A percentile compares a stretch with the other conserved stretches of the same genome.
Evolutionary conservation across 2,797 vertebrate genomes (phyloP).

Genomic region (Cossypha polioptera): DNA sequence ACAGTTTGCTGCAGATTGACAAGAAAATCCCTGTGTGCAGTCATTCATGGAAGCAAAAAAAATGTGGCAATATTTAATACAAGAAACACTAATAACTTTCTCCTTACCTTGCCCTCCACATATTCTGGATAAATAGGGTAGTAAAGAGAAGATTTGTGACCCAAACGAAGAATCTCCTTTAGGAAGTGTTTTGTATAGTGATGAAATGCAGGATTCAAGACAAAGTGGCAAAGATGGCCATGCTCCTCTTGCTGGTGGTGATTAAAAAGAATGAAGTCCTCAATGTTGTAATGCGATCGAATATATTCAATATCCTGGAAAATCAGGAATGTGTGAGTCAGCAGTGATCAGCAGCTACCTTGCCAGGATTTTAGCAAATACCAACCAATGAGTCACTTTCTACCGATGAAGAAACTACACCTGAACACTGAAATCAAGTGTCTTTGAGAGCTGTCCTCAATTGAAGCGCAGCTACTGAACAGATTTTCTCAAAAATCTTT

Average conservation of each 20-base stretch:
- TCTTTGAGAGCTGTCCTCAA: neutral
- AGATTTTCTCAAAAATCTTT: neutral
- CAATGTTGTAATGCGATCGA: constrained; percentile 86
- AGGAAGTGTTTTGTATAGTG: constrained; percentile 84
- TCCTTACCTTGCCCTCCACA: constrained; percentile 77
- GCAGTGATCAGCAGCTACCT: neutral
- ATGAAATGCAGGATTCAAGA: constrained; percentile 79
- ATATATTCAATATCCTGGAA: constrained; percentile 88
- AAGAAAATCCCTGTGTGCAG: neutral
- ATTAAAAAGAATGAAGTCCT: constrained; percentile 89
- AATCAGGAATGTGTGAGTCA: neutral
- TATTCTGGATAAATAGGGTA: constrained; percentile 78
- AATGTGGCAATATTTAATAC: neutral
- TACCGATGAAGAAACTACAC: neutral
- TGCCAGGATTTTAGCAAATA: neutral
- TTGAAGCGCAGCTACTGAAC: neutral
- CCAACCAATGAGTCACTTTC: neutral
- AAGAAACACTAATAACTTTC: neutral
- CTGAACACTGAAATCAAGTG: neutral
- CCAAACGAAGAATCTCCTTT: constrained; percentile 87
- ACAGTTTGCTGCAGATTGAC: neutral
- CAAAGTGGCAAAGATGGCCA: constrained; percentile 84
- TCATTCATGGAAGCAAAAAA: neutral
- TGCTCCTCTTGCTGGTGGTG: constrained; percentile 85
- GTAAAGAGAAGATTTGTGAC: constrained; percentile 87